Base-by-base conservation (phyloP, 2,797 vertebrate genomes). In the Acridotheres tristis region DNA sequence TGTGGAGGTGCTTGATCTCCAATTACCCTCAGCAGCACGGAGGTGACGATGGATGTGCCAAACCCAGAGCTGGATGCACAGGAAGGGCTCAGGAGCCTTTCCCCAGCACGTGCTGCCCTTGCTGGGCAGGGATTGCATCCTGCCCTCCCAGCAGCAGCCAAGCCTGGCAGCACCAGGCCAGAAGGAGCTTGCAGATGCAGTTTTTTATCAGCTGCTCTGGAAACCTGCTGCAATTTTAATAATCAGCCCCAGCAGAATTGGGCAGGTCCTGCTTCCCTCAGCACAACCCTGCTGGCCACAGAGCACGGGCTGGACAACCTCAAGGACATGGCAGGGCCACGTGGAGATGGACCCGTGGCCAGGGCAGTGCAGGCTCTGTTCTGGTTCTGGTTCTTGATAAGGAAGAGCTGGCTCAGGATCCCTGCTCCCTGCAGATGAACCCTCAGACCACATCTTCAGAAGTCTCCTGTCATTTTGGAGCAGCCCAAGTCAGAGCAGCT, bases 141-240 rank as follows among this genome's bases (percentile, higher is more conserved):
- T 88, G 61, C 45, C 79, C 88, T 50, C 62, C 18, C 42, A 95
- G 82, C 79, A 72, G 71, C 43, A 59, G 55, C 72, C 72, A 55
- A 36, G 40, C 61, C n/a, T 47, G 51, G 84, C 84, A 79, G 63
- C 71, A 79, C 3, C 34, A n/a, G 62, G 58, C 30, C 55, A 88
- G 1, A 42, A 71, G 29, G 36, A 93, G 86, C 84, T 93, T 89
- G 80, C 43, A 27, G 77, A 40, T 89, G 94, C 95, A 96, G 86
- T 66, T 93, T 78, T 90, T 91, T 94, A 95, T 96, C 93, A 85
- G 84, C 90, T 66, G 48, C 85, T 80, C 72, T 72, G 84, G 76
- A 58, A 93, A 83, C 26, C 61, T 83, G 55, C 93, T 94, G 91
- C 63, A 55, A 58, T 76, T 82, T 85, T 90, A 90, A 89, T 79